Conservation (phyloP, 2,113 vertebrate species). For the Paedocypris sp. region DNA sequence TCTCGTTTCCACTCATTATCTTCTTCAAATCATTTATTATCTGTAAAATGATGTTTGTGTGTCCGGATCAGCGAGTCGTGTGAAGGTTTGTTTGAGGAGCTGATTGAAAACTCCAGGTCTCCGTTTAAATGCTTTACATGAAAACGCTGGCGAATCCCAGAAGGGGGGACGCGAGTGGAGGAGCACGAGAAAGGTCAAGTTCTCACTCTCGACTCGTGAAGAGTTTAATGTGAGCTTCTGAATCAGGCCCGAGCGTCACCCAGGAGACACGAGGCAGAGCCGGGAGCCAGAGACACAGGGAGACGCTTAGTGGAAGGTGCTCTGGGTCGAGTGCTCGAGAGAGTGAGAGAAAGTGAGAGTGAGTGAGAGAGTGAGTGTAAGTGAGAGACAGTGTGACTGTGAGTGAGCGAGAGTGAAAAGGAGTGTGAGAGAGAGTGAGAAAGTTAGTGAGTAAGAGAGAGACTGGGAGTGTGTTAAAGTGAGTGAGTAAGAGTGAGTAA, state of each 20-base stretch:
- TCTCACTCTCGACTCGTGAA: not conserved
- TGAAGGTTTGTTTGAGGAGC: constrained; percentile 9
- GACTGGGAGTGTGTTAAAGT: constrained; percentile 6
- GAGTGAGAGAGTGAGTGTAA: constrained; percentile 12
- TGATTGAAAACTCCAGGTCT: constrained; percentile 18
- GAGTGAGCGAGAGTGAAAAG: constrained; percentile 15
- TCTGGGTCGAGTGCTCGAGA: constrained; percentile 19
- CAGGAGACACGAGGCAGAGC: not conserved
- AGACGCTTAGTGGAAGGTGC: constrained; percentile 27
- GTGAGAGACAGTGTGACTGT: too few relatives aligned
- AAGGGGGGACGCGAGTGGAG: not conserved
- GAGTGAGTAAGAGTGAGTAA: constrained; percentile 22
- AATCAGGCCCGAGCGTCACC: not conserved
- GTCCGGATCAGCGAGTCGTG: too few relatives aligned
- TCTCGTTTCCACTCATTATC: too few relatives aligned
- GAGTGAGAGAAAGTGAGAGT: constrained; percentile 8
- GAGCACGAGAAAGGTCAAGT: not conserved
- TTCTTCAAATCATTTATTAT: too few relatives aligned
- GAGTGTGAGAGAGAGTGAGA: constrained; percentile 16
- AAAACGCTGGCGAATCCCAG: constrained; percentile 6
- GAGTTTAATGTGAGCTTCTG: constrained; percentile 17
- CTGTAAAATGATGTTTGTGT: not conserved
- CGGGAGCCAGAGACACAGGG: constrained; percentile 12
- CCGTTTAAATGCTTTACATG: constrained; percentile 23
- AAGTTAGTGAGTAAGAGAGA: constrained; percentile 19